These are phyloP conservation scores for Hemicentrotus pulcherrimus DNA, from an alignment of 35 echinoderm and acorn worm species.

Conservation along the genomic window DNA sequence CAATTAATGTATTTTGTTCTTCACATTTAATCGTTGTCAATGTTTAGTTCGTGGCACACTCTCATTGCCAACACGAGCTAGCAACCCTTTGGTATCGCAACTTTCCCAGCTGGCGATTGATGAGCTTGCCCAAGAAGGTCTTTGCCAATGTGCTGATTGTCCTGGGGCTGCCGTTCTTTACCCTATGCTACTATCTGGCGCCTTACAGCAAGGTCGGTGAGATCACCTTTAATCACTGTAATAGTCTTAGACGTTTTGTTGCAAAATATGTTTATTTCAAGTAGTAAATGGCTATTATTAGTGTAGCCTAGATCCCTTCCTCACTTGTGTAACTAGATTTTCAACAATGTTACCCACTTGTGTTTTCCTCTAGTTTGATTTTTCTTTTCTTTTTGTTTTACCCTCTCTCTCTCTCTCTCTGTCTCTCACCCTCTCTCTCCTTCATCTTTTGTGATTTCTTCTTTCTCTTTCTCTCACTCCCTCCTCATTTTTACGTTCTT, in stretches of 20 bases:
- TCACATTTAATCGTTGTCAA: too few species aligned
- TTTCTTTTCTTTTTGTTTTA: too few species aligned
- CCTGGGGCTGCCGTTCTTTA: slow-evolving; percentile 72
- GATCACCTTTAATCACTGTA: not conserved
- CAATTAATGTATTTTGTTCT: not conserved
- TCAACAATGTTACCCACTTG: too few species aligned
- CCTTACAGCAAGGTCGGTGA: slow-evolving; percentile 81
- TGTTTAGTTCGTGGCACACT: slow-evolving; percentile 90
- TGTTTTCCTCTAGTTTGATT: too few species aligned
- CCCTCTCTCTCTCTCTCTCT: too few species aligned
- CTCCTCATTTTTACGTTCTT: too few species aligned
- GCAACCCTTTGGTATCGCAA: slow-evolving; percentile 93
- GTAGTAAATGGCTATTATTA: too few species aligned
- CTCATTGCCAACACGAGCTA: slow-evolving; percentile 94
- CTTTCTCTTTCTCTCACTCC: too few species aligned
- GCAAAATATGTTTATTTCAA: too few species aligned
- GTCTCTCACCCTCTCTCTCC: not conserved
- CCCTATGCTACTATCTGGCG: slow-evolving; percentile 73
- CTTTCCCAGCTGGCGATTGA: slow-evolving; percentile 86
- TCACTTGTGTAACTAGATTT: too few species aligned
- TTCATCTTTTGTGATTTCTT: not conserved
- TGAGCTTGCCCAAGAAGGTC: slow-evolving; percentile 61
- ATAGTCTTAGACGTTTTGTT: too few species aligned
- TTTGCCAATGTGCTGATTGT: slow-evolving; percentile 57
- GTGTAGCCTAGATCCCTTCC: too few species aligned